Percentiles rank a stretch among this genome's conserved stretches.
Conservation (phyloP, 2,797 vertebrate species). For the Argya squamiceps region DNA sequence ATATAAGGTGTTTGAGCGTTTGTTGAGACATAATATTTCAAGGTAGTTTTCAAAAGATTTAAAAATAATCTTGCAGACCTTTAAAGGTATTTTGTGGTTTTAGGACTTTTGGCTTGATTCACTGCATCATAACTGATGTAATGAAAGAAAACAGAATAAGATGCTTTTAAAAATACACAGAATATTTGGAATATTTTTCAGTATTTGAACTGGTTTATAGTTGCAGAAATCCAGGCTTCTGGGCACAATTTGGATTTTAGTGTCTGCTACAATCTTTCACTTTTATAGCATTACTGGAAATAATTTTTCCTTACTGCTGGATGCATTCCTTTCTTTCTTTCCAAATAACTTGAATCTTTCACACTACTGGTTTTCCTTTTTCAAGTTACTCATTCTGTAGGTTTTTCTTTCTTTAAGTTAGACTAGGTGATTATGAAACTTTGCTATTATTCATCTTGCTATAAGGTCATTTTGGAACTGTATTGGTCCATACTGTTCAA, state of each 20-base stretch:
- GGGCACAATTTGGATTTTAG: not conserved
- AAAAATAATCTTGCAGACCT: not conserved
- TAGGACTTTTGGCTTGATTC: conserved; percentile 6
- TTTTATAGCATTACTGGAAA: conserved; percentile 33
- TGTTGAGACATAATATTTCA: not conserved
- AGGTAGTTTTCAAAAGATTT: conserved; percentile 4
- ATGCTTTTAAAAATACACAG: conserved; percentile 48
- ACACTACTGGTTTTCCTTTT: not conserved
- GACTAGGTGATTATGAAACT: not conserved
- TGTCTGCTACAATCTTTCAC: conserved; percentile 18
- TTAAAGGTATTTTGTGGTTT: conserved; percentile 38
- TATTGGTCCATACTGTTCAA: not conserved
- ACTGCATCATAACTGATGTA: not conserved
- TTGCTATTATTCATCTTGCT: not conserved
- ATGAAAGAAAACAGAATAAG: conserved; percentile 34
- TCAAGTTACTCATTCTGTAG: not conserved
- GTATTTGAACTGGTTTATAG: conserved; percentile 17
- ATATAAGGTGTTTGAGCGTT: not conserved
- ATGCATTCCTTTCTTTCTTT: not conserved
- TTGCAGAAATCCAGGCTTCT: conserved; percentile 17
- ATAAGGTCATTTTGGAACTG: not conserved
- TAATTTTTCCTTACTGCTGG: not conserved
- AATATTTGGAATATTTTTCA: conserved; percentile 56
- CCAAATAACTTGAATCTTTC: not conserved
- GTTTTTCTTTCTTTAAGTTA: not conserved